Evolutionary conservation across 2,797 vertebrate species (phyloP).

Genomic region (Anomalospiza imberbis): DNA sequence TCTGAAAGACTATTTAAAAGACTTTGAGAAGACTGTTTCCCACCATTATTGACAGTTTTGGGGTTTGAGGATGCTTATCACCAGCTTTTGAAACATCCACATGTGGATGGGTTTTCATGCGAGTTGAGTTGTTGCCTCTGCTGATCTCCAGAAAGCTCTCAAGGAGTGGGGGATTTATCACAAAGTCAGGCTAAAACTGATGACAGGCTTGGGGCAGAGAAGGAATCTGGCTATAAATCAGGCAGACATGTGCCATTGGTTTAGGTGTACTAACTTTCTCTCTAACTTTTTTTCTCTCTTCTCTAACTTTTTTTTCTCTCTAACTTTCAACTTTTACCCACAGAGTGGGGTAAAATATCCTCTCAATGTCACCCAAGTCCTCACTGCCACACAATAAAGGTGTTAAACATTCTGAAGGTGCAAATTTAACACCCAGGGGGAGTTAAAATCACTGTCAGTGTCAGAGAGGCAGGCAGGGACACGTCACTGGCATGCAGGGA

Average conservation of each 20-base stretch:
- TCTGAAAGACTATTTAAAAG: not conserved
- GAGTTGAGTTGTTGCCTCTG: not conserved
- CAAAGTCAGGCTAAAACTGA: not conserved
- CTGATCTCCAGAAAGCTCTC: not conserved
- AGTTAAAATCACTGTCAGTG: not conserved
- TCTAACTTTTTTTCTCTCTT: not conserved
- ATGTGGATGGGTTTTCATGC: rapidly evolving
- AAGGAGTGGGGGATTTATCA: not conserved
- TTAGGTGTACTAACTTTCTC: not conserved
- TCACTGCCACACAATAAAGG: not conserved
- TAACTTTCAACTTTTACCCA: not conserved
- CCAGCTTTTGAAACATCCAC: not conserved
- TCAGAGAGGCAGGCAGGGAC: not conserved
- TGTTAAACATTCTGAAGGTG: not conserved
- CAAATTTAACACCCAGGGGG: not conserved
- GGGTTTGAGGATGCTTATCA: not conserved
- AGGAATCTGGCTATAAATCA: not conserved
- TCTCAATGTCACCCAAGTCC: not conserved
- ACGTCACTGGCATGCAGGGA: not conserved
- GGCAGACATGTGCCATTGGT: rapidly evolving
- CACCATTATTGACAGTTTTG: not conserved
- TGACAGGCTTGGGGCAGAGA: not conserved
- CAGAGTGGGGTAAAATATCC: not conserved
- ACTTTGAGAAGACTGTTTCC: not conserved
- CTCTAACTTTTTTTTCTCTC: not conserved